Evolutionary conservation across 2,888 invertebrate species (phyloP).

Genomic region (Lasioglossum calceatum): DNA sequence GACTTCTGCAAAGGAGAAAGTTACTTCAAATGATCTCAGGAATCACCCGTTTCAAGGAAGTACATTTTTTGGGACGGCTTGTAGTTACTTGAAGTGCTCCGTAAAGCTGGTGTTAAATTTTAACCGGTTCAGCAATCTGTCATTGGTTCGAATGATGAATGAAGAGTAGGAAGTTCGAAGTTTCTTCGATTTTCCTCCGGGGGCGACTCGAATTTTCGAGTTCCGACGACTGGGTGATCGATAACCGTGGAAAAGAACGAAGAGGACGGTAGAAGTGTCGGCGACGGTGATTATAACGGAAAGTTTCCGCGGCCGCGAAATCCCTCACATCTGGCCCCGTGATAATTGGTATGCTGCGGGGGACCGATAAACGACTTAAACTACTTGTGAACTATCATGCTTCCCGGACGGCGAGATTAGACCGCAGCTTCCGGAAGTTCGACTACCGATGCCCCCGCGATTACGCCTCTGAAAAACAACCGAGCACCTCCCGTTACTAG

Average conservation of each 20-base stretch:
- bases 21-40: too few relatives aligned
- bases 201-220: background rate
- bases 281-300: conserved; percentile 10
- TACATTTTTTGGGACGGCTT: too few relatives aligned
- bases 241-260: background rate
- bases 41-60: too few relatives aligned
- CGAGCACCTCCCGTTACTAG: background rate
- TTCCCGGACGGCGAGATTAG: conserved; percentile 32
- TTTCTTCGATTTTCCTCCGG: background rate
- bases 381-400: conserved; percentile 42
- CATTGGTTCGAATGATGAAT: background rate
- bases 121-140: background rate
- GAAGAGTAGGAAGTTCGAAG: background rate
- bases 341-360: conserved; percentile 46
- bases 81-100: too few relatives aligned
- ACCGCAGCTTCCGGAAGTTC: background rate
- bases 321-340: conserved; percentile 31
- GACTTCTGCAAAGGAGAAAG: too few relatives aligned
- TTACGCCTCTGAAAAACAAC: conserved; percentile 9
- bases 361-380: conserved; percentile 54
- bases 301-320: conserved; percentile 26
- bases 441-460: conserved; percentile 7
- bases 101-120: too few relatives aligned
- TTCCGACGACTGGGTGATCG: background rate
- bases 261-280: background rate